Conservation (phyloP, 2,888 invertebrate genomes). For the Colostygia pectinataria region DNA sequence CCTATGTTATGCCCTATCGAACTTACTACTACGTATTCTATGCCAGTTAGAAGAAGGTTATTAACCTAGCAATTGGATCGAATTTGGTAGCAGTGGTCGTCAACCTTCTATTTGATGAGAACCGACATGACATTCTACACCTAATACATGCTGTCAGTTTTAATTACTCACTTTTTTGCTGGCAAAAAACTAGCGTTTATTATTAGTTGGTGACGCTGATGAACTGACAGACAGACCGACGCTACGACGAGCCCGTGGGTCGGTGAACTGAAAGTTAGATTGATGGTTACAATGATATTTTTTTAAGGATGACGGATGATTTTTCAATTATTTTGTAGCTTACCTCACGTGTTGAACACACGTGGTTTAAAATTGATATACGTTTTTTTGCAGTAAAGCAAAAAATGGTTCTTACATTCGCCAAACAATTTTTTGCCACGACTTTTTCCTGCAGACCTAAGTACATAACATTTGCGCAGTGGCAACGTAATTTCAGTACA, state of each 20-base stretch:
- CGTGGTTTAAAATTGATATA: constrained; percentile 7
- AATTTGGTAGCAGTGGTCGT: constrained; percentile 38
- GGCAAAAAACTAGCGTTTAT: constrained; percentile 44
- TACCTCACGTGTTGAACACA: constrained; percentile 19
- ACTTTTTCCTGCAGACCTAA: no score
- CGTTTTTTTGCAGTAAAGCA: constrained; percentile 7
- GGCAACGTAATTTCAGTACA: no score
- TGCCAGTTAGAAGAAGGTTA: constrained; percentile 43
- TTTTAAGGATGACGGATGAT: constrained; percentile 25
- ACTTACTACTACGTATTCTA: not conserved
- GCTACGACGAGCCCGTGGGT: constrained; percentile 41
- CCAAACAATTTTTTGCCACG: constrained; percentile 11
- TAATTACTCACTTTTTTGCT: constrained; percentile 42
- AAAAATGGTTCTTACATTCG: not conserved
- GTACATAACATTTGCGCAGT: no score
- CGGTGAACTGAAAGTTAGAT: constrained; percentile 34
- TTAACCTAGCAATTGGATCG: constrained; percentile 49
- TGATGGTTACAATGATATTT: constrained; percentile 25
- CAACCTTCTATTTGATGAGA: constrained; percentile 39
- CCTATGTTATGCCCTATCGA: constrained; percentile 4
- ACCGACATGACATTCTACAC: constrained; percentile 40
- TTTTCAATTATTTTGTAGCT: constrained; percentile 10
- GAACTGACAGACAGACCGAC: constrained; percentile 42
- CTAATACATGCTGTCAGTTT: constrained; percentile 40
- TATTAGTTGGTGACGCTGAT: constrained; percentile 35